These are phyloP conservation scores for Malacoraja senta DNA, from an alignment of 2,797 vertebrate genomes.

Conservation along the genomic window DNA sequence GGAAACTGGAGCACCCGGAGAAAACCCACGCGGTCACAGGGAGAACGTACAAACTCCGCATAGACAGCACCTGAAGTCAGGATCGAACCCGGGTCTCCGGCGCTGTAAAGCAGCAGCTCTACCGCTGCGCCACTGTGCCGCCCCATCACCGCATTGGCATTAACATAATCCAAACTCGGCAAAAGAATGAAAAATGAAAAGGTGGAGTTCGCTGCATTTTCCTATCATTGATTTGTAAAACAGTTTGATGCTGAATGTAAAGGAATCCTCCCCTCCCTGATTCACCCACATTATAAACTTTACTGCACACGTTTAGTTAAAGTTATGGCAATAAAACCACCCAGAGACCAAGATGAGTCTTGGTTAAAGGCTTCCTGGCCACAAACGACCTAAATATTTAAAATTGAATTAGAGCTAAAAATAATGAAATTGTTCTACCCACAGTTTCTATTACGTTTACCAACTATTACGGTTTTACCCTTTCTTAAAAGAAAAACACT, in stretches of 20 bases:
- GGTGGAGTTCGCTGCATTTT: neutral
- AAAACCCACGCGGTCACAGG: too few species aligned
- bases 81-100: too few species aligned
- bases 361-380: neutral
- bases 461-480: too few species aligned
- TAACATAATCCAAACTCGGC: neutral
- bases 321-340: neutral
- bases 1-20: too few species aligned
- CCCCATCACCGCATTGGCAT: too few species aligned
- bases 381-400: neutral
- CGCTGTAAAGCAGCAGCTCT: too few species aligned
- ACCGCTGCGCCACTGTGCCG: too few species aligned
- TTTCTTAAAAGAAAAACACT: too few species aligned
- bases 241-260: neutral
- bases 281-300: neutral
- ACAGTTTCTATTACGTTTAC: too few species aligned
- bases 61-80: too few species aligned
- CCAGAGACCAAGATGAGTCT: neutral
- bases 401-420: conserved; percentile 20
- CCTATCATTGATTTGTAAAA: neutral
- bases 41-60: too few species aligned
- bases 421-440: neutral
- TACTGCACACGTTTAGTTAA: neutral
- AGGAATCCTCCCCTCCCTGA: neutral
- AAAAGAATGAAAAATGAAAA: neutral